phyloP scores from a whole-genome alignment of 2,113 vertebrate species.

The Urocolius indicus region DNA sequence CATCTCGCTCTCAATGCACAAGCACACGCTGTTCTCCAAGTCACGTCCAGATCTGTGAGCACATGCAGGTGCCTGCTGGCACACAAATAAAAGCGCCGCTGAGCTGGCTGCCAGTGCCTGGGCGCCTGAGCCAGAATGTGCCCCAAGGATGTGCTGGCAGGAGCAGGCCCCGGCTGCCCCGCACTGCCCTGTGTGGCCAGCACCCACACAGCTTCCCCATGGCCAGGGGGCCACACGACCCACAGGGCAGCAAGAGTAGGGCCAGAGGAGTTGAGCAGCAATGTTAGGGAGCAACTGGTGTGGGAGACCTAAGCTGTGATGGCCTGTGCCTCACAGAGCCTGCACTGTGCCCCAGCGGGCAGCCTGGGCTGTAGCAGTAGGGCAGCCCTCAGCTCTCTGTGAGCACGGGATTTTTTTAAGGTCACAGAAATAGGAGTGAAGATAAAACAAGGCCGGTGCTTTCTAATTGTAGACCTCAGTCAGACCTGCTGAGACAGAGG shows the following conservation, averaged over 20 bases:
- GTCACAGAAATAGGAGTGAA: neutral
- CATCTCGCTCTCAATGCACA: conserved; percentile 50
- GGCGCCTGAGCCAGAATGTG: neutral
- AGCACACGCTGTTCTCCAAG: conserved; percentile 59
- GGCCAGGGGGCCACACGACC: fast-evolving
- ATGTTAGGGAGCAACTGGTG: neutral
- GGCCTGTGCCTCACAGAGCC: fast-evolving
- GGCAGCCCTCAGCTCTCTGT: neutral
- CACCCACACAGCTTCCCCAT: neutral
- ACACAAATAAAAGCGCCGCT: conserved; percentile 30
- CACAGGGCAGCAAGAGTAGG: fast-evolving
- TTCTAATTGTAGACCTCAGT: neutral
- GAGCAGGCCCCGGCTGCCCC: fast-evolving
- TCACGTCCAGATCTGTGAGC: conserved; percentile 45
- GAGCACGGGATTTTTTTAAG: neutral
- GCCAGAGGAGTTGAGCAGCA: neutral
- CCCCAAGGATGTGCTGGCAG: neutral
- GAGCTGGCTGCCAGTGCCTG: neutral
- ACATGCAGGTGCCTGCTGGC: conserved; percentile 60
- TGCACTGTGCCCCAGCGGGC: fast-evolving
- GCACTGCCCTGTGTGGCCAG: neutral
- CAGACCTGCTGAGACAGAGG: neutral
- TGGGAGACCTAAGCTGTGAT: neutral
- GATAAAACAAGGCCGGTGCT: neutral
- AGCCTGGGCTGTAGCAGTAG: neutral